These are phyloP conservation scores for Brienomyrus brachyistius DNA, from an alignment of 2,113 vertebrate genomes.

Conservation along the genomic window DNA sequence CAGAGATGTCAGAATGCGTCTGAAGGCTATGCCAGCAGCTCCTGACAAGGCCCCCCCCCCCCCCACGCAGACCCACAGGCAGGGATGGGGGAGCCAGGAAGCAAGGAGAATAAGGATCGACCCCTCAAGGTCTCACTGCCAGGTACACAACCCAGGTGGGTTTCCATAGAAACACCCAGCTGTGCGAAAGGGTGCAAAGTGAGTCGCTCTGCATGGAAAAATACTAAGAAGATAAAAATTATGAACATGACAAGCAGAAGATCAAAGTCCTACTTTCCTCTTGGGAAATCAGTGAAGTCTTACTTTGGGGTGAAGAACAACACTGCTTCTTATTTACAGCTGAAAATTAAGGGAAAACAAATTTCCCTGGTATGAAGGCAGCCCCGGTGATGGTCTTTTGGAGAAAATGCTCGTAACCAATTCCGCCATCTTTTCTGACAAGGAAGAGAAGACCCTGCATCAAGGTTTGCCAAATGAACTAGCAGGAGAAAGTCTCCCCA, in stretches of 20 bases:
- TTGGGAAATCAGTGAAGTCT: neutral
- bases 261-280: neutral
- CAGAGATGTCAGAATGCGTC: no score
- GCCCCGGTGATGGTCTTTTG: neutral
- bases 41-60: neutral
- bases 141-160: neutral
- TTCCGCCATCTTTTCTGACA: neutral
- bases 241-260: neutral
- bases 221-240: neutral
- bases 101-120: neutral
- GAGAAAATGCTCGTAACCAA: neutral
- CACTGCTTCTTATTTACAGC: neutral
- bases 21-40: neutral
- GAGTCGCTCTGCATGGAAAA: neutral
- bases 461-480: neutral
- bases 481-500: neutral
- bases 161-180: neutral
- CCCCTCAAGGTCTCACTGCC: neutral
- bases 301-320: neutral
- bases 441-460: neutral
- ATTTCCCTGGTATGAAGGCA: neutral
- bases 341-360: neutral
- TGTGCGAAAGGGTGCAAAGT: neutral
- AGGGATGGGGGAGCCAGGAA: neutral
- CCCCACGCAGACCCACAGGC: neutral